phyloP scores from a whole-genome alignment of 2,888 invertebrate genomes.

The Latrodectus hesperus region DNA sequence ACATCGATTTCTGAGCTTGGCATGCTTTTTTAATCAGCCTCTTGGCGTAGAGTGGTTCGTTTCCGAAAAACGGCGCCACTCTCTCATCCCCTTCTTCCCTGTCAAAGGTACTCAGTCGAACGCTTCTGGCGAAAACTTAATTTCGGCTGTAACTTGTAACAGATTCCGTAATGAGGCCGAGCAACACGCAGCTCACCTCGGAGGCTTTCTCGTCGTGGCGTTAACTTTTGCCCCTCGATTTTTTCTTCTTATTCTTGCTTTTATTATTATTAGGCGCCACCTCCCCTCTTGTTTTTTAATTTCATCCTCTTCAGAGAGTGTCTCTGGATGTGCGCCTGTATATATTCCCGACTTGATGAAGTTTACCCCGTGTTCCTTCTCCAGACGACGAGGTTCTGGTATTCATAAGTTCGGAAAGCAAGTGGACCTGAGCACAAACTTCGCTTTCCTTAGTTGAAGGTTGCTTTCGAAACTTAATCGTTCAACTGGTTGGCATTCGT shows the following conservation, averaged over 20 bases:
- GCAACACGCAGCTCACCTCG: conserved; percentile 51
- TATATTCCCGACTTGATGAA: conserved; percentile 40
- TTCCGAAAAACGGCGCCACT: conserved; percentile 2
- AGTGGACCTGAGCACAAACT: conserved; percentile 28
- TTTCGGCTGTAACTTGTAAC: conserved; percentile 68
- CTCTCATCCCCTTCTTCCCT: conserved; percentile 26
- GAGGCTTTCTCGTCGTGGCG: conserved; percentile 53
- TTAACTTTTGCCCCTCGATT: conserved; percentile 44
- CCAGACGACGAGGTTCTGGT: conserved; percentile 23
- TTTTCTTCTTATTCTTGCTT: conserved; percentile 16
- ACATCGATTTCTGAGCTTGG: too few relatives aligned
- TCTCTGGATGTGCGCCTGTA: neutral
- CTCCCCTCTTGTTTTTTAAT: conserved; percentile 60
- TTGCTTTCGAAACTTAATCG: neutral
- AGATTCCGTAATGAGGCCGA: conserved; percentile 67
- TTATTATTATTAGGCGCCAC: conserved; percentile 53
- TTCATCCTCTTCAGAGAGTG: conserved; percentile 22
- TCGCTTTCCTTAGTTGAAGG: neutral
- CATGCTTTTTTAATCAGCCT: too few relatives aligned
- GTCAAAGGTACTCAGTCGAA: conserved; percentile 62
- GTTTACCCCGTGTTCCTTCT: conserved; percentile 50
- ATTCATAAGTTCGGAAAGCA: conserved; percentile 33
- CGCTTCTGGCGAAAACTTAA: conserved; percentile 67
- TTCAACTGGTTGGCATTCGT: too few relatives aligned
- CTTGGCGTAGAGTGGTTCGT: conserved; percentile 18